Evolutionary conservation across 2,113 vertebrate species (phyloP).

Genomic region (Saimiri boliviensis): DNA sequence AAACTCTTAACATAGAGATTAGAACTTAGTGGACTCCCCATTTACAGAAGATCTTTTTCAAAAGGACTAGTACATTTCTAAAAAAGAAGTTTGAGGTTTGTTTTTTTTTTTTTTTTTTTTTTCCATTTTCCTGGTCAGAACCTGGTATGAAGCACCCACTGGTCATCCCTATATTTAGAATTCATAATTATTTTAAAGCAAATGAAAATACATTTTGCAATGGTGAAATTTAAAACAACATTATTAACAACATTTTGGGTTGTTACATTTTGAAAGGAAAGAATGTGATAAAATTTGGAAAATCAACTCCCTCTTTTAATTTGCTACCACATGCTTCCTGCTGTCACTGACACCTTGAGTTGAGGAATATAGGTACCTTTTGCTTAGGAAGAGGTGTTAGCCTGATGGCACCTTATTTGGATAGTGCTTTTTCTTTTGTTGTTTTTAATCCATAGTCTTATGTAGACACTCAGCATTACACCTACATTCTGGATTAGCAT

Average conservation of each 20-base stretch:
- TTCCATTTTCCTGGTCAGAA: not conserved
- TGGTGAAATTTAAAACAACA: not conserved
- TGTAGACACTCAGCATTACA: not conserved
- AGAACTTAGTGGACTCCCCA: not conserved
- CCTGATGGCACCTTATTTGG: not conserved
- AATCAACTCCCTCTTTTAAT: not conserved
- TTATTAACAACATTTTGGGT: not conserved
- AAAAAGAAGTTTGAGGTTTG: not conserved
- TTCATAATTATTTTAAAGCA: not conserved
- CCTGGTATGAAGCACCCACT: not conserved
- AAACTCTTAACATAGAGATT: not conserved
- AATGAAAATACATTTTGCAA: not conserved
- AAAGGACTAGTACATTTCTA: not conserved
- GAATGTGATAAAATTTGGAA: not conserved
- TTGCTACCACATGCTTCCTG: not conserved
- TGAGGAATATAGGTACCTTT: not conserved
- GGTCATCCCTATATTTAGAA: not conserved
- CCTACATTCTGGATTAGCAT: not conserved
- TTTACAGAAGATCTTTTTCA: not conserved
- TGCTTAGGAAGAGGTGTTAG: conserved; percentile 17
- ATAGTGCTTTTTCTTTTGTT: not conserved
- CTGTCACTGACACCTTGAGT: not conserved
- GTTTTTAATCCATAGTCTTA: not conserved
- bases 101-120: not conserved
- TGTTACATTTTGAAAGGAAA: not conserved